Evolutionary conservation across 64 coral and sea anemone genomes (phyloP), one percentile per base, ranked within the genome.

Genomic region (Porites lutea): DNA sequence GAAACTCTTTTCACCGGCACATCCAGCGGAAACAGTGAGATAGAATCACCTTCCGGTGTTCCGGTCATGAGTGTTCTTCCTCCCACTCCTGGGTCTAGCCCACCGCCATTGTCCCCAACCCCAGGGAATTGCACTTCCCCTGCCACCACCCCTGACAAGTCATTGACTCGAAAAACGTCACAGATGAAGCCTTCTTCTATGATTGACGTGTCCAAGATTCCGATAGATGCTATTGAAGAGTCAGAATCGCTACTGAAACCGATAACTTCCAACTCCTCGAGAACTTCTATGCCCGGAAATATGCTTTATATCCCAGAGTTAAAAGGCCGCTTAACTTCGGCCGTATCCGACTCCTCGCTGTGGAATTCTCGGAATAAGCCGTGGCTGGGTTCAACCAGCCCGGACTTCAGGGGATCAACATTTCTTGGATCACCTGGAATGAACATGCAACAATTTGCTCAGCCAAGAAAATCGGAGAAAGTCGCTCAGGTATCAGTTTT

Each of bases 391-490:
- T 9, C 62, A 6, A 63, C 62, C 79, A 86, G 20, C 65, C 20
- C 45, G 65, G 88, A 75, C 65, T 84, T 73, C 71, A 72, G 74
- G 52, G 92, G 92, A 10, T 96, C 95, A 6, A 82, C 88, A 11
- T 10, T 96, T 37, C 90, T 80, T 27, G 68, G 86, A 11, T 89
- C 95, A 1, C 92, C 83, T 19, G 88, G 82, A 22, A 59, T 92
- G 16, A 81, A 81, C 12, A 75, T 96, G 21, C 95, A 92, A 58
- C 91, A 91, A 50, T 64, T 87, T 14, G 60, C 90, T 22, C 91
- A 90, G 15, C 97, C 90, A 20, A 87, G 91, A 52, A 98, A 93
- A 77, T 96, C 93, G 0, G 97, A 98, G 78, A 98, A 98, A 98
- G 94, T 98, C 22, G 97, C 97, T 13, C 97, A 98, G 97, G 97